Conservation (phyloP, 2,113 vertebrate species). For the Rynchops niger region DNA sequence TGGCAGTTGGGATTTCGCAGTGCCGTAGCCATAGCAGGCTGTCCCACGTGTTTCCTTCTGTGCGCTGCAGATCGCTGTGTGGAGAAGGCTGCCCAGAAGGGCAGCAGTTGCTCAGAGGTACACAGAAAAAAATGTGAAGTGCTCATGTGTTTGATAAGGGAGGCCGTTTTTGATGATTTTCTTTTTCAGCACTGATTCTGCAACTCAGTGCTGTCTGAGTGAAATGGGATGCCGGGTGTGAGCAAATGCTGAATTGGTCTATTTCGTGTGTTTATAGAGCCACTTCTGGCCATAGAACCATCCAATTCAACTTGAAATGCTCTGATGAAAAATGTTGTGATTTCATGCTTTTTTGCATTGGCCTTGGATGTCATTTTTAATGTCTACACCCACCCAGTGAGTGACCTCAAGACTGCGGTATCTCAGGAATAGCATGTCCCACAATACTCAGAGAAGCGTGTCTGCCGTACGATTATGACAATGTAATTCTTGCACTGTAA, state of each 20-base stretch:
- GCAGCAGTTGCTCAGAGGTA: not conserved
- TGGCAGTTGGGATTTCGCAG: not conserved
- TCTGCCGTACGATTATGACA: not conserved
- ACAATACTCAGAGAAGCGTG: not conserved
- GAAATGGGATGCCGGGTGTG: not conserved
- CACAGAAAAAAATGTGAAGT: not conserved
- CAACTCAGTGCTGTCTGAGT: not conserved
- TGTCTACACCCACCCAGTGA: not conserved
- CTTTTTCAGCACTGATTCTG: not conserved
- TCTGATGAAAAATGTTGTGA: not conserved
- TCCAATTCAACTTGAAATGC: not conserved
- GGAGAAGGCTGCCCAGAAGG: not conserved
- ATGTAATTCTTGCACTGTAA: not conserved
- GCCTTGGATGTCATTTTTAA: not conserved
- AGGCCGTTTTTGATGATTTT: not conserved
- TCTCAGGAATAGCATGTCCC: fast-evolving
- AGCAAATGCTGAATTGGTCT: not conserved
- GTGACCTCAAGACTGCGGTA: not conserved
- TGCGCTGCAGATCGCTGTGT: not conserved
- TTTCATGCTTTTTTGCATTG: not conserved
- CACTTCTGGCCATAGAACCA: not conserved
- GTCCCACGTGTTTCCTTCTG: fast-evolving
- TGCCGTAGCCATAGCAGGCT: not conserved
- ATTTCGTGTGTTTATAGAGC: not conserved
- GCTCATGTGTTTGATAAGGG: not conserved